phyloP scores from a whole-genome alignment of 2,797 vertebrate genomes.

The Trachops cirrhosus region DNA sequence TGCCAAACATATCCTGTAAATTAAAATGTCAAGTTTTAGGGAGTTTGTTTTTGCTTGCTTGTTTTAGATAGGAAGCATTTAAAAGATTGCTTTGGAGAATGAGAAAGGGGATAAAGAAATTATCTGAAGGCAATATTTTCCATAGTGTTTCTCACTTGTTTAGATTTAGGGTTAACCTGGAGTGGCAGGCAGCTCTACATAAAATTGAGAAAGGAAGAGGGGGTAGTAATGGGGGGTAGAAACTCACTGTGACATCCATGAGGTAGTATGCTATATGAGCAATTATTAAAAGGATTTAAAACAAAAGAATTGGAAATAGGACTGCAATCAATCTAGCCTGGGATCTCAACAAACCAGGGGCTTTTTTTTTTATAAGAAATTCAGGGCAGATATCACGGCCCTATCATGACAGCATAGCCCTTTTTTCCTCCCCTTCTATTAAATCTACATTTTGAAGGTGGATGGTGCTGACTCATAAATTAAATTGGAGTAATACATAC shows the following conservation, averaged over 20 bases:
- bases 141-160: not conserved
- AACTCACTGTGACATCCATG: conserved; percentile 52
- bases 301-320: conserved; percentile 80
- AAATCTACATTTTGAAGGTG: conserved; percentile 86
- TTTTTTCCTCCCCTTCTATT: conserved; percentile 82
- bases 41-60: not conserved
- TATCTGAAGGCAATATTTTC: not conserved
- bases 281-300: conserved; percentile 78
- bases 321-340: conserved; percentile 73
- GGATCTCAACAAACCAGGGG: conserved; percentile 75
- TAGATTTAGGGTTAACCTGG: conserved; percentile 21
- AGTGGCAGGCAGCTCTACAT: conserved; percentile 10
- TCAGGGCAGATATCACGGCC: conserved; percentile 76
- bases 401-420: conserved; percentile 75
- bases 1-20: conserved; percentile 13
- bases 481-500: conserved; percentile 88
- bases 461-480: conserved; percentile 89
- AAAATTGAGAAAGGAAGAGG: not conserved
- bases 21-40: conserved; percentile 30
- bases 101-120: conserved; percentile 16
- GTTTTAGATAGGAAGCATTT: not conserved
- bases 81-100: conserved; percentile 24
- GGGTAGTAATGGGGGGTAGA: not conserved
- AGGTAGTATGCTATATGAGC: conserved; percentile 51
- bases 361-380: conserved; percentile 54